Evolutionary conservation across 2,797 vertebrate species (phyloP).

Genomic region (Psittacula derbiana): DNA sequence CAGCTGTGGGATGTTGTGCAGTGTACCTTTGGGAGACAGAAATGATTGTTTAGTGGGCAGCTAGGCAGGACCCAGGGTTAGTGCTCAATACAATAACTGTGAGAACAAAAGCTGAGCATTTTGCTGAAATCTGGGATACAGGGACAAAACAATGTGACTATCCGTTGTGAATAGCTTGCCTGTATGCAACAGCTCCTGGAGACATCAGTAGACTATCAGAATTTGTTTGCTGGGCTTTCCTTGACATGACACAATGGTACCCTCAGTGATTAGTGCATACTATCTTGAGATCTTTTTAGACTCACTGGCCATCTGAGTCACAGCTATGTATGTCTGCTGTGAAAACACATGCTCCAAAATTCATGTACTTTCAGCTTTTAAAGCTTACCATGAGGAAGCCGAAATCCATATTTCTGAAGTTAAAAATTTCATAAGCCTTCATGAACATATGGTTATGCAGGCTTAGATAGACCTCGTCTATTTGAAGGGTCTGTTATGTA

Average conservation of each 20-base stretch:
- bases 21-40: neutral
- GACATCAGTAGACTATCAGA: neutral
- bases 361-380: neutral
- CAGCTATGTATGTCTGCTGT: neutral
- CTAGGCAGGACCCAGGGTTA: neutral
- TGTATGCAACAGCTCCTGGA: neutral
- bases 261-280: neutral
- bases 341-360: neutral
- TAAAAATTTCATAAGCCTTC: neutral
- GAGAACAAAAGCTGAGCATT: neutral
- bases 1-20: neutral
- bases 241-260: neutral
- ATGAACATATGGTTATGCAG: neutral
- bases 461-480: neutral
- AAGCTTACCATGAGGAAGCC: neutral
- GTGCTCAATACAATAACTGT: neutral
- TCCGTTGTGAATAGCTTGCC: neutral
- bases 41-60: neutral
- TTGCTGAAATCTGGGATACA: neutral
- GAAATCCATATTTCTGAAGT: neutral
- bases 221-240: neutral
- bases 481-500: neutral
- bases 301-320: neutral
- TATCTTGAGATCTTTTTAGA: neutral
- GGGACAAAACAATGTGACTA: neutral